Conservation (phyloP, 2,888 invertebrate genomes). For the Nemapogon koenigi region DNA sequence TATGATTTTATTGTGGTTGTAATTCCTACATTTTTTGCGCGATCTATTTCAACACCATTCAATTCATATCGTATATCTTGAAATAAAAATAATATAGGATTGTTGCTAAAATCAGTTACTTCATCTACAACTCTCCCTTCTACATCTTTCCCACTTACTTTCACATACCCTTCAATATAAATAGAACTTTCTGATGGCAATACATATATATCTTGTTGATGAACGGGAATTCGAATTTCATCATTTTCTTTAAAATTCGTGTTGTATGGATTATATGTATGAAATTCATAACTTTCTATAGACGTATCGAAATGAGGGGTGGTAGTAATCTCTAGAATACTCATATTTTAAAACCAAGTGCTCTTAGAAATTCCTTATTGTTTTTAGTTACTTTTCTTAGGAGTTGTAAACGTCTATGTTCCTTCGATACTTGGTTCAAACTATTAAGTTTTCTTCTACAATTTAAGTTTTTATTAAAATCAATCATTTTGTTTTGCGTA, state of each 20-base stretch:
- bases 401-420: not conserved
- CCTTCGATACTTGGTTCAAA: not conserved
- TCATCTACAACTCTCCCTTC: not conserved
- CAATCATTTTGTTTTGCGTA: not conserved
- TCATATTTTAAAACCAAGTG: constrained; percentile 1
- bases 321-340: not conserved
- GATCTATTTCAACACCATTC: constrained; percentile 25
- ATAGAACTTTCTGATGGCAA: constrained; percentile 11
- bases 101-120: constrained; percentile 18
- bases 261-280: not conserved
- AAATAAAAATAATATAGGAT: constrained; percentile 23
- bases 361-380: not conserved
- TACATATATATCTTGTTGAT: constrained; percentile 11
- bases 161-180: constrained; percentile 18
- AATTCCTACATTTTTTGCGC: constrained; percentile 24
- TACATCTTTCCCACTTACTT: constrained; percentile 10
- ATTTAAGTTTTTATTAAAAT: not conserved
- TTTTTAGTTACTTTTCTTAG: not conserved
- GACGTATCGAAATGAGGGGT: not conserved
- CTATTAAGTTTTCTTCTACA: not conserved
- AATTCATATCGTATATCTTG: constrained; percentile 28
- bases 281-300: not conserved
- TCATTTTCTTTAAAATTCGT: constrained; percentile 11
- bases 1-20: constrained; percentile 28
- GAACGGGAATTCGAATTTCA: constrained; percentile 13